A percentile compares a stretch with the other conserved stretches of the same genome.
Evolutionary conservation across 2,113 vertebrate species (phyloP).

Genomic region (Thamnophis sirtalis): DNA sequence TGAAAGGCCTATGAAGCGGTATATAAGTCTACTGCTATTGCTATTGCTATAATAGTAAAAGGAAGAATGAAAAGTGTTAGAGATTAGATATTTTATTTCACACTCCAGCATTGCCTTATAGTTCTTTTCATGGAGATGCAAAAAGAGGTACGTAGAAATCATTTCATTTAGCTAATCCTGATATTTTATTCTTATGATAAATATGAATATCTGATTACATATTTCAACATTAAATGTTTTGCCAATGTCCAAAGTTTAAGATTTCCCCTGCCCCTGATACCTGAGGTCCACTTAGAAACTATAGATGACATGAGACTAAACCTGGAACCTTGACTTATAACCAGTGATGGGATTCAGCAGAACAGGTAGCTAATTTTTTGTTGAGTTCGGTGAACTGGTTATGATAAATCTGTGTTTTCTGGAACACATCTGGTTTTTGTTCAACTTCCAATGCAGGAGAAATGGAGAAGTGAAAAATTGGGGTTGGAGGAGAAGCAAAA

Average conservation of each 20-base stretch:
- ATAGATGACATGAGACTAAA: background rate
- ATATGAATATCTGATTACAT: background rate
- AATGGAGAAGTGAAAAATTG: no score
- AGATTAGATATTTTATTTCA: background rate
- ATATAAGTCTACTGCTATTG: no score
- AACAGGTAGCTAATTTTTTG: no score
- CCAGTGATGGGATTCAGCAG: no score
- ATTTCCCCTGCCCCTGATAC: background rate
- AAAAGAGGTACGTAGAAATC: background rate
- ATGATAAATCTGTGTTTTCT: no score
- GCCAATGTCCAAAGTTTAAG: background rate
- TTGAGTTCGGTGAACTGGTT: no score
- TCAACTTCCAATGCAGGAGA: no score
- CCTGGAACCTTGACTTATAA: background rate
- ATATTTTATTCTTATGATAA: background rate
- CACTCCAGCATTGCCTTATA: background rate
- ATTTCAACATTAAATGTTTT: background rate
- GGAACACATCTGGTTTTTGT: no score
- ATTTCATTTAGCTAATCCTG: background rate
- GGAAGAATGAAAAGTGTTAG: background rate
- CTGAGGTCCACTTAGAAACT: background rate
- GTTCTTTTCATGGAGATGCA: background rate
- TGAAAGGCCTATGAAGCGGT: no score
- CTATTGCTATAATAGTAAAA: conserved; percentile 39
- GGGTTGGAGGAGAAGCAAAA: no score